Evolutionary conservation across 2,888 invertebrate species (phyloP), one percentile per base, ranked within the genome.

Genomic region (Orthosia gothica): DNA sequence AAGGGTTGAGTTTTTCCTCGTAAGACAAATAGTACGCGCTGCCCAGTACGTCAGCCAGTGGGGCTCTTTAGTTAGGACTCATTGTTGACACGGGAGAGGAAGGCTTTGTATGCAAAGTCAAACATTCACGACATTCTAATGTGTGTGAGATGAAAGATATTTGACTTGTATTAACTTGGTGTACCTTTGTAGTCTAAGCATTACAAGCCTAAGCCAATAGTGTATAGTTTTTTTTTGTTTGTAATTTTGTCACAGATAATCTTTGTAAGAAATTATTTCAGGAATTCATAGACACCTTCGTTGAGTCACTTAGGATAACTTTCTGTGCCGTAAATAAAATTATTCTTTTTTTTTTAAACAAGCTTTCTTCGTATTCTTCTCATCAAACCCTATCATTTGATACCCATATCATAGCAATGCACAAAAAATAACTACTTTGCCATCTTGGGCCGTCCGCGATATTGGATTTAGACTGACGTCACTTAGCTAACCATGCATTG

Each of bases 1-100:
- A 77, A 69, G 49, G 82, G 68, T 66, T 55, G 26, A 54, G 61
- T 54, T 81, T 58, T 61, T 66, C 16, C 50, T 47, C 18, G 18
- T 16, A 54, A 69, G 26, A 81, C n/a, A 65, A 52, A 69, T 54
- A 40, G 68, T 52, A 40, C 40, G 20, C n/a, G 15, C 54, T 81
- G 47, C 59, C 20, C 16, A 16, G 57, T n/a, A 7, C 13, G 26
- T 26, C 54, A 12, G 45, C 9, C 16, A 13, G 23, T n/a, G 26
- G 4, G 13, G 13, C 47, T 18, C 52, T 75, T 63, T 64, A 40
- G 55, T 57, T 50, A 61, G 40, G 68, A 50, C 49, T 62, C 16
- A 62, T 55, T 55, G 26, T 77, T 75, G 50, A 45, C 26, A 62
- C 32, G 20, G 40, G 20, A 58, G 32, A 55, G 40, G 32, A 45